A percentile compares a stretch with the other conserved stretches of the same genome.
phyloP scores from a whole-genome alignment of 2,888 invertebrate genomes.

The Platypus cylindrus region DNA sequence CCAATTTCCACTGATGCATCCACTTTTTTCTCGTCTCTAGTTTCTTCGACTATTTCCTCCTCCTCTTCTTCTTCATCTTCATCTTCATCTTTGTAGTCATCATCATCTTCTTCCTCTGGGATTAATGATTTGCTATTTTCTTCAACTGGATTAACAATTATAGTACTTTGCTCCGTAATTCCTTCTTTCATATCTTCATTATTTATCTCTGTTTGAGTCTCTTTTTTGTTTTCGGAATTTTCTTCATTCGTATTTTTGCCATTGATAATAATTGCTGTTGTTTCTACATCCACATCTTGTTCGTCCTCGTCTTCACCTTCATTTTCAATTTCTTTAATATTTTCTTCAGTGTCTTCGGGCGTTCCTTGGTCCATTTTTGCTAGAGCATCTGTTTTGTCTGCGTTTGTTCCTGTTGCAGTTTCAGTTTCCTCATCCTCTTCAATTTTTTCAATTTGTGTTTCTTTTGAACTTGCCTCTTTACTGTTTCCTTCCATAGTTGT shows the following conservation, averaged over 20 bases:
- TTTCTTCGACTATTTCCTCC: not conserved
- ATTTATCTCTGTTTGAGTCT: not conserved
- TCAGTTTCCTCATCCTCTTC: constrained; percentile 5
- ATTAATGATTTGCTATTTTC: constrained; percentile 8
- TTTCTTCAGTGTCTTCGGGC: not conserved
- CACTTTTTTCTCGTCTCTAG: constrained; percentile 1
- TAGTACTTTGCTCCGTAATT: constrained; percentile 3
- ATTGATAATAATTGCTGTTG: too few relatives aligned
- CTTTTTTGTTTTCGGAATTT: not conserved
- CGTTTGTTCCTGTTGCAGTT: constrained; percentile 5
- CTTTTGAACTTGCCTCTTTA: constrained; percentile 5
- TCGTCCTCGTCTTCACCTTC: not conserved
- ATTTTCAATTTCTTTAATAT: not conserved
- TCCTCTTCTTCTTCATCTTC: constrained; percentile 9
- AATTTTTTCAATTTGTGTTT: constrained; percentile 4
- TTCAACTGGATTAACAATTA: constrained; percentile 6
- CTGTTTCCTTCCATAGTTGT: not conserved
- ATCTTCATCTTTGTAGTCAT: constrained; percentile 16
- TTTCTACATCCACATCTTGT: too few relatives aligned
- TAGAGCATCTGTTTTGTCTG: constrained; percentile 5
- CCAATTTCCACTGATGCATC: constrained; percentile 2
- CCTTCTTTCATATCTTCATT: constrained; percentile 4
- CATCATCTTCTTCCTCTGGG: constrained; percentile 15
- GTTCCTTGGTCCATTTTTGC: too few relatives aligned
- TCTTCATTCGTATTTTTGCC: too few relatives aligned